Percentiles rank a stretch among this genome's conserved stretches.
Evolutionary conservation across 2,797 vertebrate genomes (phyloP).

Genomic region (Eidolon dupreanum): DNA sequence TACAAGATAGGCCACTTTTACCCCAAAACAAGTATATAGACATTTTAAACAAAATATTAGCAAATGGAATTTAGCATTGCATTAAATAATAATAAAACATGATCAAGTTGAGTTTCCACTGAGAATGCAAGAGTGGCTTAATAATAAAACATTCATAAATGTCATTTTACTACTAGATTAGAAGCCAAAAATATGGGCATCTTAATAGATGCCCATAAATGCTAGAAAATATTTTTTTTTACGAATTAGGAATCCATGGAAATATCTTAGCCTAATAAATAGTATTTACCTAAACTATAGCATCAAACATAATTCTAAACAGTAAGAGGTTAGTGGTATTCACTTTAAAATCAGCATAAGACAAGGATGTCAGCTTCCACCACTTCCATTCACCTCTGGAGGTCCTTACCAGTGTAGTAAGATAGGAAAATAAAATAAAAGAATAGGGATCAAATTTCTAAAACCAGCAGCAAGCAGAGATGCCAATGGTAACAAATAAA

Average conservation of each 20-base stretch:
- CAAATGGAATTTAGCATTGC: background rate
- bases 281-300: background rate
- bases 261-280: background rate
- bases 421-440: background rate
- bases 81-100: background rate
- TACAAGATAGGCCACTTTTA: background rate
- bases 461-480: background rate
- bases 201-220: background rate
- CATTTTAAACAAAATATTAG: constrained; percentile 37
- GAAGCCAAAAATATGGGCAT: background rate
- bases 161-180: background rate
- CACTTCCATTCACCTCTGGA: background rate
- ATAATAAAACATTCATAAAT: background rate
- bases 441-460: background rate
- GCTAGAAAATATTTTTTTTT: background rate
- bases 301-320: background rate
- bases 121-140: background rate
- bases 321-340: background rate
- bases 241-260: background rate
- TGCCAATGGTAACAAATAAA: background rate
- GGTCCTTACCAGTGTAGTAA: background rate
- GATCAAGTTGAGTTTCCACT: background rate
- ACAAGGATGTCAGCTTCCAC: background rate
- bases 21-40: background rate
- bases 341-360: background rate